phyloP scores from a whole-genome alignment of 2,888 invertebrate genomes.

The Kryphioiulus occultus region DNA sequence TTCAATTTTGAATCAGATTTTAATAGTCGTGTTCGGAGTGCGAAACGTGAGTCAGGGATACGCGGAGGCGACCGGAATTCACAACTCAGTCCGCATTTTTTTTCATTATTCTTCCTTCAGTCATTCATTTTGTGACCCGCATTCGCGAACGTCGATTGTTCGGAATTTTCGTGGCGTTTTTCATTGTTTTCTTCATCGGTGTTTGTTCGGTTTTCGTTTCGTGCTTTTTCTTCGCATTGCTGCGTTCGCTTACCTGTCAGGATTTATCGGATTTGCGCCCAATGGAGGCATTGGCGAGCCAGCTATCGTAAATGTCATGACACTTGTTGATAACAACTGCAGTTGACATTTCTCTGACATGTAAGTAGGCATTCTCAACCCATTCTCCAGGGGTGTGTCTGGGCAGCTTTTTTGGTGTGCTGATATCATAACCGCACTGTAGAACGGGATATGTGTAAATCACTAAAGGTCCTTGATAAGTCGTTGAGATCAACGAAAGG shows the following conservation, averaged over 20 bases:
- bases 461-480: too few species aligned
- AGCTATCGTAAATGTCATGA: too few species aligned
- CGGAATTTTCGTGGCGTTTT: neutral
- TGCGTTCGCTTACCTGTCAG: too few species aligned
- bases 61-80: neutral
- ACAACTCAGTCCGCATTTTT: neutral
- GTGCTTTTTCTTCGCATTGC: neutral
- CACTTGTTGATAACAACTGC: too few species aligned
- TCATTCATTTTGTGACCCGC: neutral
- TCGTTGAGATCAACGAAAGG: too few species aligned
- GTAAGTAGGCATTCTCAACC: too few species aligned
- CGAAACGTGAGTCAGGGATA: neutral
- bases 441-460: too few species aligned
- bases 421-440: too few species aligned
- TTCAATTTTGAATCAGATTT: conserved; percentile 17
- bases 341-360: too few species aligned
- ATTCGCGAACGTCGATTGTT: neutral
- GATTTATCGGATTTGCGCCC: neutral
- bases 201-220: neutral
- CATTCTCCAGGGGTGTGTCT: too few species aligned
- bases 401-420: too few species aligned
- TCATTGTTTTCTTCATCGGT: neutral
- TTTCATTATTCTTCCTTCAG: neutral
- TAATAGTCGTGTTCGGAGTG: neutral
- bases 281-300: neutral